These are phyloP conservation scores for Cololabis saira DNA, from an alignment of 2,113 vertebrate species.

Conservation along the genomic window DNA sequence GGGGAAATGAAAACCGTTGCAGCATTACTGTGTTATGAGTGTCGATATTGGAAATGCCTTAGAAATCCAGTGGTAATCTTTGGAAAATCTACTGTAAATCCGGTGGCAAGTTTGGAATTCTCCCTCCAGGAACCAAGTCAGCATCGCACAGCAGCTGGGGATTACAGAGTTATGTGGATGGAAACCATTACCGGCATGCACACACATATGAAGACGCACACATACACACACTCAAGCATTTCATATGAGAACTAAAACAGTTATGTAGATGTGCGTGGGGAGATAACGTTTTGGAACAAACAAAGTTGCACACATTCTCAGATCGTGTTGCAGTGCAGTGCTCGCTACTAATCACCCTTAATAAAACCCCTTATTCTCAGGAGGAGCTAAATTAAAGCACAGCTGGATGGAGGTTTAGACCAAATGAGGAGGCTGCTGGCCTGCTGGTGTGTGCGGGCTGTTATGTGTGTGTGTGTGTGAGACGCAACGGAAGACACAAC, in stretches of 20 bases:
- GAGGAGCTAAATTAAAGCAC: slow-evolving; percentile 72
- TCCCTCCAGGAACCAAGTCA: slow-evolving; percentile 69
- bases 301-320: slow-evolving; percentile 26
- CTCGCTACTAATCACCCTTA: slow-evolving; percentile 54
- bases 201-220: slow-evolving; percentile 4
- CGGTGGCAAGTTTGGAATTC: slow-evolving; percentile 75
- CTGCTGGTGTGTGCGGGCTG: slow-evolving; percentile 10
- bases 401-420: slow-evolving; percentile 70
- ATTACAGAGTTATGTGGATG: slow-evolving; percentile 57
- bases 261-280: slow-evolving; percentile 2
- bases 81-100: slow-evolving; percentile 74
- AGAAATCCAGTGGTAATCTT: slow-evolving; percentile 69
- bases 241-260: slow-evolving; percentile 17
- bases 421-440: slow-evolving; percentile 57
- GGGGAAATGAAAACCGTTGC: slow-evolving; percentile 17
- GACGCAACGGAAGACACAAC: slow-evolving; percentile 15
- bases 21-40: slow-evolving; percentile 1
- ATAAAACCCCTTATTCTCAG: slow-evolving; percentile 42
- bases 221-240: slow-evolving; percentile 11
- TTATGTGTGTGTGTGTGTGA: slow-evolving; percentile 1
- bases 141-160: slow-evolving; percentile 74
- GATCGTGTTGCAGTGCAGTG: slow-evolving; percentile 31
- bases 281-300: slow-evolving; percentile 27
- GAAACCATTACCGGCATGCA: no score
- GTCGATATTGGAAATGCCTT: slow-evolving; percentile 42